A percentile compares a stretch with the other conserved stretches of the same genome.
Conservation (phyloP, 1,140 invertebrate genomes). For the Caenorhabditis elegans region DNA sequence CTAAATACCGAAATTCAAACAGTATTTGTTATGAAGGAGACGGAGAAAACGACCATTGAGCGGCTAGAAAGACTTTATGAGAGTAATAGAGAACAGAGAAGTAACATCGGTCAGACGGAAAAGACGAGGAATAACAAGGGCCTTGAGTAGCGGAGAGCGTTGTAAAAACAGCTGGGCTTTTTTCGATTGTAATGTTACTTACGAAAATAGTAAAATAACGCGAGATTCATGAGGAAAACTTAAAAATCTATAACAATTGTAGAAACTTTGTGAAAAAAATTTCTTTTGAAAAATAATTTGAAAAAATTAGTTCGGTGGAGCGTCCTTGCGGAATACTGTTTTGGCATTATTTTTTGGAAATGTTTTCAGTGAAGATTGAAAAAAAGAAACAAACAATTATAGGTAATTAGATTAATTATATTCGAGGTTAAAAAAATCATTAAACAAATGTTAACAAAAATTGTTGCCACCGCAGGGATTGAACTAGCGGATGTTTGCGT, state of each 20-base stretch:
- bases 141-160: not conserved
- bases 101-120: constrained; percentile 15
- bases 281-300: too few species aligned
- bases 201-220: too few species aligned
- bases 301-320: not conserved
- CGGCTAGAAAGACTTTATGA: not conserved
- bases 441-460: too few species aligned
- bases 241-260: not conserved
- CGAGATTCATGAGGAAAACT: not conserved
- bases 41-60: not conserved
- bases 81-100: not conserved
- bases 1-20: not conserved
- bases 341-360: too few species aligned
- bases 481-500: too few species aligned
- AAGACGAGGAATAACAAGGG: not conserved
- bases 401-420: too few species aligned
- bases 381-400: too few species aligned
- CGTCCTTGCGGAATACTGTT: too few species aligned
- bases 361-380: too few species aligned
- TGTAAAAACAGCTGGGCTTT: not conserved
- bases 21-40: constrained; percentile 10
- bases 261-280: not conserved
- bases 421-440: too few species aligned
- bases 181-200: not conserved
- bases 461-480: too few species aligned